Evolutionary conservation across 2,113 vertebrate genomes (phyloP), one percentile per base, ranked within the genome.

Genomic region (Calonectris borealis): DNA sequence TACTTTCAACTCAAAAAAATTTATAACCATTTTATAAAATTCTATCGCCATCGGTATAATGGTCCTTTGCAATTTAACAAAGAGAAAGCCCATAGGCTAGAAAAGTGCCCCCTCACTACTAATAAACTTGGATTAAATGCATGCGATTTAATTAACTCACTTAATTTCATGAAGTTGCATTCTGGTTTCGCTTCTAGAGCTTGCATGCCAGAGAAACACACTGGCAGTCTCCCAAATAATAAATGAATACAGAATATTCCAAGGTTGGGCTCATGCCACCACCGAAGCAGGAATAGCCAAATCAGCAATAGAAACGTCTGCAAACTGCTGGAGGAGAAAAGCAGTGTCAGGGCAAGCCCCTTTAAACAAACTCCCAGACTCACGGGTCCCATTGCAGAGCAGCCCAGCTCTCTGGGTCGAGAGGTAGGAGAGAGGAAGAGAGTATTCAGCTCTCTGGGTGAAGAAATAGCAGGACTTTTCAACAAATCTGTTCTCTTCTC

Each of bases 221-320:
- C 46, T 92, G 96, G 92, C 92, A 93, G 40, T 44, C 76, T 91
- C 61, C 86, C 95, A 96, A 54, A 96, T 80, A 78, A 86, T 92
- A 93, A 94, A 87, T 68, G 40, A 96, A 78, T 83, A 88, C 36
- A 75, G 66, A 80, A 49, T 94, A 95, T 68, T 91, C 48, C 80
- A 69, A 38, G 36, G 65, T 11, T 93, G 83, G 80, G 40, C 36
- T 89, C 38, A 32, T 87, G 83, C 93, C 83, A 87, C 36, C 29
- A 46, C 36, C 2, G 1, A 83, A 79, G 69, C 40, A 69, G 65
- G 24, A 86, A 55, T 7, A 86, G 88, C 69, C 61, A 91, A 89
- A 93, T 71, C 80, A 69, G 36, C 32, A 91, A 69, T 26, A 93
- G 69, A 86, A 93, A 91, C 86, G 4, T 76, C 69, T 95, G 31